A percentile compares a stretch with the other conserved stretches of the same genome.
Evolutionary conservation across 2,888 invertebrate species (phyloP).

Genomic region (Callyntrura guangdongensis): DNA sequence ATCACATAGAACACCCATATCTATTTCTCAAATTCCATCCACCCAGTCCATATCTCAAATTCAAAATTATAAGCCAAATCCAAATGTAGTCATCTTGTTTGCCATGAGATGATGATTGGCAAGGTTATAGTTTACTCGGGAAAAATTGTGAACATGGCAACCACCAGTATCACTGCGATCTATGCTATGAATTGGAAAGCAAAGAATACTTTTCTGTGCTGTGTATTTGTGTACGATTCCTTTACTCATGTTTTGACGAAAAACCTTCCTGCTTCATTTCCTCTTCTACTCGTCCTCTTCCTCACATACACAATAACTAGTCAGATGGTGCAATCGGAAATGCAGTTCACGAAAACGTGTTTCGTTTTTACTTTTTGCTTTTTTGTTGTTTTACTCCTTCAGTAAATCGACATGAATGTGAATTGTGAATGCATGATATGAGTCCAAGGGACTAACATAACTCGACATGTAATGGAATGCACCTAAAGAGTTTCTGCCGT

Average conservation of each 20-base stretch:
- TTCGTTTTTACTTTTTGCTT: neutral
- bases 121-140: conserved; percentile 35
- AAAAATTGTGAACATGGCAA: neutral
- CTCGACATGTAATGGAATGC: conserved; percentile 12
- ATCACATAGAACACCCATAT: too few relatives aligned
- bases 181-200: conserved; percentile 37
- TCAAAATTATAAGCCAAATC: too few relatives aligned
- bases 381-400: conserved; percentile 3
- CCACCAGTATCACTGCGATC: conserved; percentile 34
- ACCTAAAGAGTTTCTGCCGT: conserved; percentile 14
- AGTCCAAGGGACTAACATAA: neutral
- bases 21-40: too few relatives aligned
- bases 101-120: conserved; percentile 8
- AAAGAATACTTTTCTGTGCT: conserved; percentile 28
- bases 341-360: conserved; percentile 57
- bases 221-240: conserved; percentile 19
- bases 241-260: neutral
- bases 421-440: neutral
- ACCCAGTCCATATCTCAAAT: too few relatives aligned
- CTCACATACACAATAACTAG: neutral
- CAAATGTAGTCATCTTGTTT: neutral
- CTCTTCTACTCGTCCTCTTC: neutral
- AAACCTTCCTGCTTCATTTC: conserved; percentile 33
- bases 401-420: conserved; percentile 29
- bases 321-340: conserved; percentile 23